Conservation (phyloP, 2,888 invertebrate genomes). For the Epistrophe grossulariae region DNA sequence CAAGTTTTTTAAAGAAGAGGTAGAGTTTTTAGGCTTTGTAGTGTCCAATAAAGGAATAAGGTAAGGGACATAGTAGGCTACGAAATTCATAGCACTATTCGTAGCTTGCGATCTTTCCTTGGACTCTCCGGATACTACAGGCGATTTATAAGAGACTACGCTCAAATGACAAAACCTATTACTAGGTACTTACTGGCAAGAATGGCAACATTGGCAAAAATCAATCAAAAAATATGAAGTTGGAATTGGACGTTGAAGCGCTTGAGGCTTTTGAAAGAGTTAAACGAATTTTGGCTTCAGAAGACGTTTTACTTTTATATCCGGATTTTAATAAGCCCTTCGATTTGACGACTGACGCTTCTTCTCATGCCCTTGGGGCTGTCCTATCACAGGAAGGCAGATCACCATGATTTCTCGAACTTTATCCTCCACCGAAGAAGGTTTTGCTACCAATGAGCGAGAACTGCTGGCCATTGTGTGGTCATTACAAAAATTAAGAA, state of each 20-base stretch:
- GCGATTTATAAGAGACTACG: background rate
- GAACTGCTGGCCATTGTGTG: conserved; percentile 51
- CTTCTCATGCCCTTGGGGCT: conserved; percentile 38
- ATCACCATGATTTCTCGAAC: conserved; percentile 58
- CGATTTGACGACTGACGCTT: conserved; percentile 22
- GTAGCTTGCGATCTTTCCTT: background rate
- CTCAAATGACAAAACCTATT: background rate
- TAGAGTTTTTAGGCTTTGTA: conserved; percentile 17
- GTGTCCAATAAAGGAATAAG: background rate
- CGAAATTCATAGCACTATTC: conserved; percentile 36
- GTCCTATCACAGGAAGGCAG: conserved; percentile 37
- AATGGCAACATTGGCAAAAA: conserved; percentile 44
- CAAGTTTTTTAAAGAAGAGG: background rate
- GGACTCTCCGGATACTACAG: background rate
- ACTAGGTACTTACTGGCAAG: background rate
- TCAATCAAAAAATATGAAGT: conserved; percentile 57
- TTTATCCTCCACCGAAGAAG: conserved; percentile 32
- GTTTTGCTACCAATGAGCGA: conserved; percentile 48
- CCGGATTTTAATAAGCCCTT: conserved; percentile 20
- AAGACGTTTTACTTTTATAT: conserved; percentile 55
- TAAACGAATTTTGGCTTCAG: conserved; percentile 54
- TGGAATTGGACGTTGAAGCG: conserved; percentile 51
- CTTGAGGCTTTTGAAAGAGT: conserved; percentile 56
- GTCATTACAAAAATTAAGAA: conserved; percentile 53
- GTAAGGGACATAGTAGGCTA: background rate